Conservation (phyloP, 2,797 vertebrate species). For the Lagorchestes hirsutus region DNA sequence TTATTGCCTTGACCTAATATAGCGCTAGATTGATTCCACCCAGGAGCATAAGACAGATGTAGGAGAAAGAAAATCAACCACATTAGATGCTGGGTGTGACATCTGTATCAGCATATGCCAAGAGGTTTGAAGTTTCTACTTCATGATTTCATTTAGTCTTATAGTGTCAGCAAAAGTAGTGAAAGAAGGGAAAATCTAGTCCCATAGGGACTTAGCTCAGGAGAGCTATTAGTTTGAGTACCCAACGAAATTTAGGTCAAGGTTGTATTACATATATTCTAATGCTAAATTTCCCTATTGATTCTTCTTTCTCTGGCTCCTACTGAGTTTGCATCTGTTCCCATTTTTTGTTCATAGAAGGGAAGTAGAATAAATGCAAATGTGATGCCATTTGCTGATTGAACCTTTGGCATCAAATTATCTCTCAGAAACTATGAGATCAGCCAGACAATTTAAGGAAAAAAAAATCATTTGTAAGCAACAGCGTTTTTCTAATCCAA, state of each 20-base stretch:
- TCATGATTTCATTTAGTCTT: constrained; percentile 69
- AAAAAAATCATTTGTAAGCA: constrained; percentile 76
- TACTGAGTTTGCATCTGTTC: constrained; percentile 80
- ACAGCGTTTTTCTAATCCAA: constrained; percentile 54
- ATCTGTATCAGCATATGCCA: constrained; percentile 68
- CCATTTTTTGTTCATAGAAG: constrained; percentile 68
- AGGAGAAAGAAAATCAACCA: constrained; percentile 46
- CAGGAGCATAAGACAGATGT: constrained; percentile 41
- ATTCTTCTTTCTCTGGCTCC: constrained; percentile 76
- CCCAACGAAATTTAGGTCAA: constrained; percentile 79
- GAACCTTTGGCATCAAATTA: constrained; percentile 76
- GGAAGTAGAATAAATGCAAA: constrained; percentile 77
- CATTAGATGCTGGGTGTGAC: not conserved
- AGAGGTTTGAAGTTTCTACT: constrained; percentile 72
- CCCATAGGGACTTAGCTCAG: constrained; percentile 8
- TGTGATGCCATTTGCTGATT: constrained; percentile 78
- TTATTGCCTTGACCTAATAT: not conserved
- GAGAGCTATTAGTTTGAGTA: constrained; percentile 57
- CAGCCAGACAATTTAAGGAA: constrained; percentile 77
- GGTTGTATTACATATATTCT: constrained; percentile 76
- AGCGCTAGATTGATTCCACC: not conserved
- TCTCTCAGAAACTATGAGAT: constrained; percentile 71
- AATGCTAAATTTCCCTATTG: constrained; percentile 78
- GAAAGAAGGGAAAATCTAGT: not conserved
- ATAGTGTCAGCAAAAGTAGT: constrained; percentile 57